These are phyloP conservation scores for Tetranychus piercei DNA, from an alignment of 2,888 invertebrate species.

Conservation along the genomic window DNA sequence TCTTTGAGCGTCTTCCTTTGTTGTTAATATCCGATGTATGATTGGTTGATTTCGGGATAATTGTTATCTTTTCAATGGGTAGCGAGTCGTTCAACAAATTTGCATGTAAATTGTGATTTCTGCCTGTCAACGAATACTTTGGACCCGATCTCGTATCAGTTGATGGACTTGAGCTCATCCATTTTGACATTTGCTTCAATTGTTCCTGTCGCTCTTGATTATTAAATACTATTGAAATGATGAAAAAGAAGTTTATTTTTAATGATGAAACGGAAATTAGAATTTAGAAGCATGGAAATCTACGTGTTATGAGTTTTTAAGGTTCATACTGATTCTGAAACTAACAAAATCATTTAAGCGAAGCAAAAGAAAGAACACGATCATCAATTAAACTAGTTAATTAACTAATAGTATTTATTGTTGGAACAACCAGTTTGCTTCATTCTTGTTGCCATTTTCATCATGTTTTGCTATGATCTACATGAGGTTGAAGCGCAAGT, in stretches of 20 bases:
- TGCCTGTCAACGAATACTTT: neutral
- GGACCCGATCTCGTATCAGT: neutral
- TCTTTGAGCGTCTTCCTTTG: neutral
- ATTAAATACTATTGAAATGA: neutral
- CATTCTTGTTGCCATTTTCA: too few species aligned
- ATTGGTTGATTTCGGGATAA: neutral
- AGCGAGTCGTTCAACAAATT: neutral
- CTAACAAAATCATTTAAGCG: too few species aligned
- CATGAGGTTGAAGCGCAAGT: neutral
- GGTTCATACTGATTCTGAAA: too few species aligned
- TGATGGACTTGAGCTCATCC: neutral
- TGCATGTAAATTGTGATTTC: neutral
- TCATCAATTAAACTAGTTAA: too few species aligned
- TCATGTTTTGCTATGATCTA: neutral
- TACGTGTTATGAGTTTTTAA: too few species aligned
- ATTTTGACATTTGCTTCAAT: slow-evolving; percentile 6
- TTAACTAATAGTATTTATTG: too few species aligned
- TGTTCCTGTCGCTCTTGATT: neutral
- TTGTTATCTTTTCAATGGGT: neutral
- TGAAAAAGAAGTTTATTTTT: neutral
- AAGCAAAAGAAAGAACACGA: too few species aligned
- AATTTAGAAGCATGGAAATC: too few species aligned
- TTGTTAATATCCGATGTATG: neutral
- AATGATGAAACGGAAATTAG: too few species aligned
- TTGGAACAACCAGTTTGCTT: too few species aligned